Evolutionary conservation across 2,888 invertebrate species (phyloP).

Genomic region (Epinotia ramella): DNA sequence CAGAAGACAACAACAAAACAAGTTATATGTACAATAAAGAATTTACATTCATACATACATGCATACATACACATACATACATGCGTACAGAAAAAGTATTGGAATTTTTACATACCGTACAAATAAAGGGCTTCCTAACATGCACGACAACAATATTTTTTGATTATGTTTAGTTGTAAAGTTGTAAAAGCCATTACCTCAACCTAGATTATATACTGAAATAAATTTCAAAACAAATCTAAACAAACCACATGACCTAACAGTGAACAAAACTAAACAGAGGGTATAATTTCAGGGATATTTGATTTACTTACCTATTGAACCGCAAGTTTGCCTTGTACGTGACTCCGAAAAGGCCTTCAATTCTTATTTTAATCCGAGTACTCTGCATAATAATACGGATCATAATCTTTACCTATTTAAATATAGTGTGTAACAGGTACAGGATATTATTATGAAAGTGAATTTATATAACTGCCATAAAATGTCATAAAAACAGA

Average conservation of each 20-base stretch:
- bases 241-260: background rate
- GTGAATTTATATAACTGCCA: too few relatives aligned
- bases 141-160: too few relatives aligned
- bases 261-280: background rate
- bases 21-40: too few relatives aligned
- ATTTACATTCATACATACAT: too few relatives aligned
- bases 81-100: too few relatives aligned
- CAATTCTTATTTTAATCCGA: conserved; percentile 38
- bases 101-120: too few relatives aligned
- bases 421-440: too few relatives aligned
- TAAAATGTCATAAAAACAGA: background rate
- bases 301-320: conserved; percentile 52
- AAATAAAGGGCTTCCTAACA: too few relatives aligned
- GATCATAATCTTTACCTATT: background rate
- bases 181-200: too few relatives aligned
- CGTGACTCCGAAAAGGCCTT: conserved; percentile 45
- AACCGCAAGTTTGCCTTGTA: conserved; percentile 51
- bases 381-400: conserved; percentile 26
- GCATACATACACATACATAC: too few relatives aligned
- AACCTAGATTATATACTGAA: background rate
- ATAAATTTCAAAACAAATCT: background rate
- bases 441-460: background rate
- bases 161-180: too few relatives aligned
- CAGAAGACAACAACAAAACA: too few relatives aligned
- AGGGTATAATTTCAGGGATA: conserved; percentile 51